Evolutionary conservation across 2,113 vertebrate species (phyloP).

Genomic region (Heterochromis multidens): DNA sequence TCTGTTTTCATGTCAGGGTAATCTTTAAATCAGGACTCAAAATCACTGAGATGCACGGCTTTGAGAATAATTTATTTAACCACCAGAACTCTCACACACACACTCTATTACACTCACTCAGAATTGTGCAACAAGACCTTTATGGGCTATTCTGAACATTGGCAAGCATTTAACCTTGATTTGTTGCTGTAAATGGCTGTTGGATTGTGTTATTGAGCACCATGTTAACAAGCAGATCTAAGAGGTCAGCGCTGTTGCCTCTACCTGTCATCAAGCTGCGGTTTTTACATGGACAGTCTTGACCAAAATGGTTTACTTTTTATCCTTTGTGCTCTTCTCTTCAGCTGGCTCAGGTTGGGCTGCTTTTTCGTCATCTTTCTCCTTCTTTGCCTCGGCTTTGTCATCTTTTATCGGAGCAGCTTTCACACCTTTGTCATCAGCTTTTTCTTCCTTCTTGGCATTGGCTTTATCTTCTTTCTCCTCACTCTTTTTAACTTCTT

Average conservation of each 20-base stretch:
- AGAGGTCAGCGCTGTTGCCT: constrained; percentile 15
- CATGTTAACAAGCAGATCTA: constrained; percentile 47
- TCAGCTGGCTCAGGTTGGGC: constrained; percentile 41
- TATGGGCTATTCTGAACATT: constrained; percentile 20
- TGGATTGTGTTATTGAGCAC: constrained; percentile 42
- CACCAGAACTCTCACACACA: constrained; percentile 46
- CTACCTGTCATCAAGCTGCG: constrained; percentile 25
- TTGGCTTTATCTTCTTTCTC: constrained; percentile 48
- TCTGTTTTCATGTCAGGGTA: not conserved
- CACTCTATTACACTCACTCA: constrained; percentile 15
- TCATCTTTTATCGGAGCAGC: constrained; percentile 28
- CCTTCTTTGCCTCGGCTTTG: constrained; percentile 51
- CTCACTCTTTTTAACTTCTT: constrained; percentile 24
- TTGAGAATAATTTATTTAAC: constrained; percentile 57
- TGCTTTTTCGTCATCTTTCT: constrained; percentile 49
- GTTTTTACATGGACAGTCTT: constrained; percentile 5
- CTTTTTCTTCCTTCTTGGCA: constrained; percentile 31
- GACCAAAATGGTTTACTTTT: constrained; percentile 28
- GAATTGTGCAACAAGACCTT: constrained; percentile 1
- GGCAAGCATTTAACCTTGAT: constrained; percentile 56
- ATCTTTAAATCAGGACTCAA: not conserved
- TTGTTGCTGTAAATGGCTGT: constrained; percentile 40
- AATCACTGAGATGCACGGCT: not conserved
- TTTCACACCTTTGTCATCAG: constrained; percentile 3
- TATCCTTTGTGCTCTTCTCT: constrained; percentile 47